phyloP scores from a whole-genome alignment of 1,140 invertebrate genomes.

The Luehdorfia chinensis region DNA sequence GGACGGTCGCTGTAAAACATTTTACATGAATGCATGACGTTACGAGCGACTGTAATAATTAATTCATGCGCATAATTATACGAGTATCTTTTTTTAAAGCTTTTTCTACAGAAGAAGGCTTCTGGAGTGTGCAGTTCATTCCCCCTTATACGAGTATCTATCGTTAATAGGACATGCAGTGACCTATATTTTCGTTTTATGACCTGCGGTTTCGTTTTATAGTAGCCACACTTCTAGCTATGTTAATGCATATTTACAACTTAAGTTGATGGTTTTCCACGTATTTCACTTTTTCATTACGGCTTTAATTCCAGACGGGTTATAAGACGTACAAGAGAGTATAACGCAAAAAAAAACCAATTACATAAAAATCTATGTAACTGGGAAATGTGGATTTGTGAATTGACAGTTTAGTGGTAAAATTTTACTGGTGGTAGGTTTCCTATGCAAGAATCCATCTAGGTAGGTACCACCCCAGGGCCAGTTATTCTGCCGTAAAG shows the following conservation, averaged over 20 bases:
- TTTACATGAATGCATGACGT: slow-evolving; percentile 7
- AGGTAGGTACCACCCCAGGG: too few relatives aligned
- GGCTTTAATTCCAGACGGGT: not conserved
- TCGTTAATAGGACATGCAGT: not conserved
- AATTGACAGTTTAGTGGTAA: too few relatives aligned
- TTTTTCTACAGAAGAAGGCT: slow-evolving; percentile 2
- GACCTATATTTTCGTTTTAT: slow-evolving; percentile 2
- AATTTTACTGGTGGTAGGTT: too few relatives aligned
- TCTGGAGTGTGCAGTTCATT: slow-evolving; percentile 15
- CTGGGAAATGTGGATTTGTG: too few relatives aligned
- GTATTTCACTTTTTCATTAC: not conserved
- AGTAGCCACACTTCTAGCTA: not conserved
- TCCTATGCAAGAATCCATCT: too few relatives aligned
- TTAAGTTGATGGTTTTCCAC: not conserved
- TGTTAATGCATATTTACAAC: not conserved
- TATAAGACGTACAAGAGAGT: not conserved
- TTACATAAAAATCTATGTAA: too few relatives aligned
- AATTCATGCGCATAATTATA: slow-evolving; percentile 16
- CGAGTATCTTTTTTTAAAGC: slow-evolving; percentile 11
- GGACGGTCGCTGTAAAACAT: too few relatives aligned
- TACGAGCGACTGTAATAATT: slow-evolving; percentile 1
- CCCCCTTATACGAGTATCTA: slow-evolving; percentile 1
- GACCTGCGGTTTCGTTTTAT: not conserved
- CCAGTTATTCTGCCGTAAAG: too few relatives aligned
- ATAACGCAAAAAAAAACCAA: too few relatives aligned